These are phyloP conservation scores for Bos indicus DNA, from an alignment of 2,113 vertebrate genomes.

Conservation along the genomic window DNA sequence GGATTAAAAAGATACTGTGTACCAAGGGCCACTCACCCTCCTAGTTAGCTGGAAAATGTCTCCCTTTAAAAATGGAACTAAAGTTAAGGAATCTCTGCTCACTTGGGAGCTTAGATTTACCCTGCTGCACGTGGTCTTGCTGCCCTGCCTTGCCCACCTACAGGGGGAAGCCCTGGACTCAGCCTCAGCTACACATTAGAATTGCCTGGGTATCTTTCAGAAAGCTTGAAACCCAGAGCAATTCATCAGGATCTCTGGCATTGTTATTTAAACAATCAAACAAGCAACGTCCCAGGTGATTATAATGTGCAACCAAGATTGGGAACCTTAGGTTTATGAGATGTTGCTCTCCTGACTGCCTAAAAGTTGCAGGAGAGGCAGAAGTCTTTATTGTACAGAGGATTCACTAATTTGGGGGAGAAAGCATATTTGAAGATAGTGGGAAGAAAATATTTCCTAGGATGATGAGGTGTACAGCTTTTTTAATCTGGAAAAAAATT, in stretches of 20 bases:
- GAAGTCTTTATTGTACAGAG: neutral
- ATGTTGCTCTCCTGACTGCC: neutral
- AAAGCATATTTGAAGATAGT: neutral
- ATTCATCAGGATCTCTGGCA: neutral
- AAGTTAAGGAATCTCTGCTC: neutral
- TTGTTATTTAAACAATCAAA: neutral
- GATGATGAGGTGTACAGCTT: neutral
- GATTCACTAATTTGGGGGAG: neutral
- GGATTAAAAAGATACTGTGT: constrained; percentile 24
- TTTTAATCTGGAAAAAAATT: neutral
- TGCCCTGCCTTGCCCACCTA: neutral
- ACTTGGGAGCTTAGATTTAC: neutral
- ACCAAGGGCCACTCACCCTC: neutral
- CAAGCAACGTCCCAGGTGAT: neutral
- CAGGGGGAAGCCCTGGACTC: neutral
- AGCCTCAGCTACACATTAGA: neutral
- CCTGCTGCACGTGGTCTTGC: neutral
- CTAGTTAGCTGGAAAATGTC: neutral
- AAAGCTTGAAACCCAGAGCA: neutral
- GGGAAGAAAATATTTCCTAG: neutral
- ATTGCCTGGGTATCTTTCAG: neutral
- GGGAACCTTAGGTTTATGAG: neutral
- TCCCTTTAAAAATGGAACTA: neutral
- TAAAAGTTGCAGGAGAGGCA: neutral
- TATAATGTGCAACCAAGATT: neutral